These are phyloP conservation scores for Globodera ellingtonae DNA, from an alignment of 1,140 invertebrate species.

Conservation along the genomic window DNA sequence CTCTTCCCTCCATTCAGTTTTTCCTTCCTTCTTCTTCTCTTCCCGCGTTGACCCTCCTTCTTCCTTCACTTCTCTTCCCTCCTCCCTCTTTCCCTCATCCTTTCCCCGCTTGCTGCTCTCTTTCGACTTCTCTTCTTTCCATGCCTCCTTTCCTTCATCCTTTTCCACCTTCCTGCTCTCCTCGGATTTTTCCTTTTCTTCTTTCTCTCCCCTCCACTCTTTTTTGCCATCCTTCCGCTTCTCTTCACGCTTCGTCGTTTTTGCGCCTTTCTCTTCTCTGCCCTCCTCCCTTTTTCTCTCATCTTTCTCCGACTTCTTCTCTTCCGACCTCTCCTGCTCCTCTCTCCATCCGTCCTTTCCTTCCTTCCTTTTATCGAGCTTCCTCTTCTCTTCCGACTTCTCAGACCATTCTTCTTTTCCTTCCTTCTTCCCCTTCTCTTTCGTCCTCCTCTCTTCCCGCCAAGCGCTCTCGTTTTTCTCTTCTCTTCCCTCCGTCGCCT, in stretches of 20 bases:
- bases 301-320: not conserved
- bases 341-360: not conserved
- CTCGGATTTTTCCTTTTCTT: constrained; percentile 12
- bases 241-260: too few relatives aligned
- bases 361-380: not conserved
- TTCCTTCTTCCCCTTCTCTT: not conserved
- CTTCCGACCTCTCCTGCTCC: not conserved
- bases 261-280: not conserved
- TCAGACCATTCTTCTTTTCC: not conserved
- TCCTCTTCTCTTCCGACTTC: not conserved
- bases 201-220: constrained; percentile 2
- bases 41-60: not conserved
- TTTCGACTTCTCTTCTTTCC: constrained; percentile 2
- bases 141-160: not conserved
- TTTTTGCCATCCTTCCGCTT: constrained; percentile 3
- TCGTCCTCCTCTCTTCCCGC: not conserved
- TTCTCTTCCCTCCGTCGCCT: not conserved
- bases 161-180: constrained; percentile 15
- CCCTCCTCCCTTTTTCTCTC: not conserved
- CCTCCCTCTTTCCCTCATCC: constrained; percentile 3
- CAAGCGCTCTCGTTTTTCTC: not conserved
- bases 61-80: constrained; percentile 4
- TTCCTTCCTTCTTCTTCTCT: not conserved
- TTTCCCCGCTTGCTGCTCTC: constrained; percentile 9
- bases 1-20: not conserved